Evolutionary conservation across 2,113 vertebrate genomes (phyloP), one percentile per base, ranked within the genome.

Genomic region (Columba livia): DNA sequence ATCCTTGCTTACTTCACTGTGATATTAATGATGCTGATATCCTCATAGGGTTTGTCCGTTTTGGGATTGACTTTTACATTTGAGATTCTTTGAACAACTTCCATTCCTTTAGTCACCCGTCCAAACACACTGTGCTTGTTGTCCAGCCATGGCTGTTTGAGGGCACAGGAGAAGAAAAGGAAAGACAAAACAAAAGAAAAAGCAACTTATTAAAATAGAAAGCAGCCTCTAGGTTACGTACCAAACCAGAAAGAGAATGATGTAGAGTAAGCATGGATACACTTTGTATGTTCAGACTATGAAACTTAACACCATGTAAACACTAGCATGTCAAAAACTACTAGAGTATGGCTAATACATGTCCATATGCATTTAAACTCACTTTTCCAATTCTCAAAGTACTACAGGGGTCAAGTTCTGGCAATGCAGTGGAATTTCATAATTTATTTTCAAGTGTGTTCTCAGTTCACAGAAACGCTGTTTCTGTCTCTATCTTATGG

Each of bases 51-150:
- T 88, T 99, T 99, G 97, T 99, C 99, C 0, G 99, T 99, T 97
- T 99, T 99, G 85, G 99, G 99, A 95, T 99, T 99, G 44, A 99
- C 98, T 98, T 99, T 99, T 31, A 98, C 96, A 12, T 99, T 99
- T 89, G 99, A 99, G 96, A 99, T 99, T 98, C 99, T 98, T 95
- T 99, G 99, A 57, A 99, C 99, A 14, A 99, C 99, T 98, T 99
- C 99, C 99, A 99, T 99, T 89, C 99, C 99, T 98, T 99, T 99
- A 2, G 98, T 98, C 67, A 99, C 99, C 34, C 99, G 94, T 94
- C 99, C 99, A 90, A 99, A 99, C 36, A 99, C 99, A 0, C 99
- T 99, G 97, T 99, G 99, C 95, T 99, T 99, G 98, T 99, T 99
- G 97, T 99, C 99, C 8, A 99, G 98, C 99, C 99, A 99, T 0